Conservation (phyloP, 2,888 invertebrate species). For the Ischnura elegans region DNA sequence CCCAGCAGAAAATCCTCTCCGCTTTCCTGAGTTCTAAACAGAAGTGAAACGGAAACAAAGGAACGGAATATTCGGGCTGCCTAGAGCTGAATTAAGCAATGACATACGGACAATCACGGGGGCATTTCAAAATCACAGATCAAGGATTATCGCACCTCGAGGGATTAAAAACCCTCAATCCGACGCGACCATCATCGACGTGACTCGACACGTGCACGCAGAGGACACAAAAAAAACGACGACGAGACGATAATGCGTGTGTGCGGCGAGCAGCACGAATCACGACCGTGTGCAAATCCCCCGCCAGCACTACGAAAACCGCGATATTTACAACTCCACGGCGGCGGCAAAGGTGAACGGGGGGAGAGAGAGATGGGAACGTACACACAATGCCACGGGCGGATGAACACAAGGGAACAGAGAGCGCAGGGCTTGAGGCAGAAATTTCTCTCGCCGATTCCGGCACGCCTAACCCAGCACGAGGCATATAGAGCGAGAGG, state of each 20-base stretch:
- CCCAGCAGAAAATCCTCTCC: no score
- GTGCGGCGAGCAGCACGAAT: background rate
- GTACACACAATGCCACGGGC: background rate
- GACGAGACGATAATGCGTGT: background rate
- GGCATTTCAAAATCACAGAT: no score
- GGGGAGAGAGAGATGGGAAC: background rate
- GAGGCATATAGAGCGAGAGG: background rate
- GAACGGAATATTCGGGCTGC: no score
- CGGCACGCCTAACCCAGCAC: background rate
- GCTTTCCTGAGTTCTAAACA: no score
- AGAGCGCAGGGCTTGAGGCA: background rate
- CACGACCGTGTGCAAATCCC: background rate
- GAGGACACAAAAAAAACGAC: background rate
- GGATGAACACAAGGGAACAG: background rate
- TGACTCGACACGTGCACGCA: background rate
- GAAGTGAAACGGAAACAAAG: no score
- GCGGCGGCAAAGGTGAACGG: background rate
- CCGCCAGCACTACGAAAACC: background rate
- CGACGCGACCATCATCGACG: background rate
- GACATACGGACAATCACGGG: no score
- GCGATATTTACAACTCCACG: constrained; percentile 1
- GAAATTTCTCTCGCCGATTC: constrained; percentile 16
- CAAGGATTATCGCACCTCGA: no score
- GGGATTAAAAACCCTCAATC: no score
- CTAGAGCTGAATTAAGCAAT: no score